A percentile compares a stretch with the other conserved stretches of the same genome.
Evolutionary conservation across 2,113 vertebrate genomes (phyloP).

Genomic region (Pionites leucogaster): DNA sequence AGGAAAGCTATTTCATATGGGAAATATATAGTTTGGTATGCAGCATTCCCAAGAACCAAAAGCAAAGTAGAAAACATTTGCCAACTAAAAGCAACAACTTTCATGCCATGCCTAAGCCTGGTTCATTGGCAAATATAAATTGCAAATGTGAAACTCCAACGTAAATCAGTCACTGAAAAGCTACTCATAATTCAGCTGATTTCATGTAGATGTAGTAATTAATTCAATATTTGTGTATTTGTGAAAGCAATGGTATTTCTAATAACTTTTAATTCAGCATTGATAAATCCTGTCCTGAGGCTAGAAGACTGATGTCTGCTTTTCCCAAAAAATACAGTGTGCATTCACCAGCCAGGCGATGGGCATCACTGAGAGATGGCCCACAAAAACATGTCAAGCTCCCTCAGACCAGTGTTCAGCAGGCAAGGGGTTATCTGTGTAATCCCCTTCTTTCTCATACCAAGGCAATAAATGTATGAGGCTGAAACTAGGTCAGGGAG

Average conservation of each 20-base stretch:
- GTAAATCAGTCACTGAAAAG: conserved; percentile 10
- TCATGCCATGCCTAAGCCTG: background rate
- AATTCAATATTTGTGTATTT: background rate
- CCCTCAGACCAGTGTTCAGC: background rate
- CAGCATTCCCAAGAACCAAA: conserved; percentile 61
- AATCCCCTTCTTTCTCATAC: background rate
- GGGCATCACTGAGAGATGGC: background rate
- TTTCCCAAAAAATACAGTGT: background rate
- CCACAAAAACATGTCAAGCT: background rate
- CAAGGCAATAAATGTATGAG: background rate
- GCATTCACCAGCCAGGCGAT: background rate
- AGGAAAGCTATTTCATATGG: conserved; percentile 64
- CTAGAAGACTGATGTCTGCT: background rate
- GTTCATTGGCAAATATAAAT: conserved; percentile 26
- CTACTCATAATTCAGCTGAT: background rate
- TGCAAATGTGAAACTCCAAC: background rate
- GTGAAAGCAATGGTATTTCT: background rate
- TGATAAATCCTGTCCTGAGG: background rate
- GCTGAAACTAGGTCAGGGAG: background rate
- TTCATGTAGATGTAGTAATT: background rate
- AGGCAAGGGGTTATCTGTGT: background rate
- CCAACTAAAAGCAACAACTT: conserved; percentile 22
- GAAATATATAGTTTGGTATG: conserved; percentile 61
- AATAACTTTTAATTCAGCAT: background rate
- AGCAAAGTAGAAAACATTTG: conserved; percentile 57